Evolutionary conservation across 2,888 invertebrate species (phyloP).

Genomic region (Drosophila melanocephala): DNA sequence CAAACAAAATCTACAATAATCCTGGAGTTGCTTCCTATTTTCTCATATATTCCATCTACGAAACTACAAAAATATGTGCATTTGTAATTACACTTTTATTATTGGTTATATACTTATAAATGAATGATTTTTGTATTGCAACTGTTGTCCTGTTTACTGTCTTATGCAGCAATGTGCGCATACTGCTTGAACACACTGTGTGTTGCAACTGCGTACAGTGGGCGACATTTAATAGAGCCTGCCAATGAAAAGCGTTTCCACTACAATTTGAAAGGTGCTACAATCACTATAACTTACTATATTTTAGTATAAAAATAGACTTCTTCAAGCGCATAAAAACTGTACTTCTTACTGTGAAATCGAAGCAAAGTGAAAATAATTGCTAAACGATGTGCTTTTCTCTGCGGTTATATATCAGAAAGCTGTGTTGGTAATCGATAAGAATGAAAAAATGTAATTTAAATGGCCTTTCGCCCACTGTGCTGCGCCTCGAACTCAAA

Average conservation of each 20-base stretch:
- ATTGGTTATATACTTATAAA: background rate
- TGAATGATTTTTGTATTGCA: background rate
- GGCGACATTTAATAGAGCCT: background rate
- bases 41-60: background rate
- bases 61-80: background rate
- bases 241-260: too few relatives aligned
- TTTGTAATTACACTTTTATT: background rate
- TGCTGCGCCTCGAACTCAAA: background rate
- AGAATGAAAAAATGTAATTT: background rate
- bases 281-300: background rate
- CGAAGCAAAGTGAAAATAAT: background rate
- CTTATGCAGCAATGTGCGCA: background rate
- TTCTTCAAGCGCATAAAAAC: background rate
- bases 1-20: background rate
- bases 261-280: too few relatives aligned
- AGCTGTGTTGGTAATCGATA: background rate
- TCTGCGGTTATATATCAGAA: background rate
- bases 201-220: constrained; percentile 1
- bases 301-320: background rate
- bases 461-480: background rate
- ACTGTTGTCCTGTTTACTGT: background rate
- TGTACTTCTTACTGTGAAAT: background rate
- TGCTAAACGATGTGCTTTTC: background rate
- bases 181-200: constrained; percentile 9
- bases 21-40: too few relatives aligned